Base-by-base conservation (phyloP, 2,888 invertebrate genomes). In the Xestoiulus laeticollis region DNA sequence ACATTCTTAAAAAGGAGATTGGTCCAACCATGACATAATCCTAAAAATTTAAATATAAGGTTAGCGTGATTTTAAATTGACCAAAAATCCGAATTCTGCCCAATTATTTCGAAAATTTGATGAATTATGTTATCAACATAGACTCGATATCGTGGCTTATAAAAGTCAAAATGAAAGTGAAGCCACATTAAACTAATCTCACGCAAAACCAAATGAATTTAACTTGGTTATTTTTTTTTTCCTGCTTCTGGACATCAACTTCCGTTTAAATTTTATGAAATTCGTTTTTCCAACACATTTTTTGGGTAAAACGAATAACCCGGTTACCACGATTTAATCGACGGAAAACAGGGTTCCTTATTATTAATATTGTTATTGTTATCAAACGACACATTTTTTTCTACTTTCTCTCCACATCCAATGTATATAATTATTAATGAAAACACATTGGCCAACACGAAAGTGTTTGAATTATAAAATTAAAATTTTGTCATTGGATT, bases 321-420 rank as follows among this genome's bases (percentile, higher is more conserved):
- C 59, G 59, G 59, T 59, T 59, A 59, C 59, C 59, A 59, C 59
- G 59, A 22, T 59, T 59, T 22, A 59, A 59, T 59, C 59, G 59
- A 59, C 4, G 59, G 59, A 59, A 59, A 59, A 22, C 48, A 22
- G 59, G 22, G 59, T 22, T 59, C 59, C 59, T 59, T 59, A 59
- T 59, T 22, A 59, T 59, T 59, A 59, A 8, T 48, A 48, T 48
- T 59, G 59, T 48, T 48, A 48, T 48, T 59, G 59, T 59, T 59
- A 22, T 59, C 22, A 10, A 38, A 22, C 59, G 22, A n/a, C 53
- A 53, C 53, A 4, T 8, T 59, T 59, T 59, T 59, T 59, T 59
- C 2, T 22, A 53, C 53, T 53, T 53, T 16, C 59, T 0, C 6
- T 59, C n/a, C n/a, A n/a, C n/a, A 59, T n/a, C 22, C 59, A 4